Conservation (phyloP, 2,113 vertebrate genomes). For the Sigmodon hispidus region DNA sequence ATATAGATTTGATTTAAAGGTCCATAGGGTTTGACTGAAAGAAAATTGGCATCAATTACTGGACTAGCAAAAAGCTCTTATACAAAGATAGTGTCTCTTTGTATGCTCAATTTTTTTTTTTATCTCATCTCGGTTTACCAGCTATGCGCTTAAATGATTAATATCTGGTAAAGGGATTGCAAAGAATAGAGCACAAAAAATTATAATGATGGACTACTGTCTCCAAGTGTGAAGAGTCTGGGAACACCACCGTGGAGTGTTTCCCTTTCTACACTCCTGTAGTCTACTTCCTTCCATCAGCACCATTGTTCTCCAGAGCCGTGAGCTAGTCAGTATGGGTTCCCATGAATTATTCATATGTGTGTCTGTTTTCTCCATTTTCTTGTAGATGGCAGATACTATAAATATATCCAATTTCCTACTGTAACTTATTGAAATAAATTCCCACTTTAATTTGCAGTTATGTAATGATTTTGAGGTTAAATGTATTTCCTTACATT, state of each 20-base stretch:
- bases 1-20: slow-evolving; percentile 25
- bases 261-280: not conserved
- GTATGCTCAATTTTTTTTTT: slow-evolving; percentile 15
- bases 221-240: not conserved
- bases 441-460: slow-evolving; percentile 23
- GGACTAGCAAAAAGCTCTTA: not conserved
- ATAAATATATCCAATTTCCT: not conserved
- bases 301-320: not conserved
- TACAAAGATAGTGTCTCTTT: not conserved
- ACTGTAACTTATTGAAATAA: not conserved
- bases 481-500: not conserved
- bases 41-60: not conserved
- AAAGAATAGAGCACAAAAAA: not conserved
- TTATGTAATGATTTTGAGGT: slow-evolving; percentile 4
- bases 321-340: not conserved
- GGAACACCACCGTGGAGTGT: not conserved
- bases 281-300: not conserved
- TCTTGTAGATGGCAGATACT: not conserved
- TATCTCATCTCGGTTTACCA: not conserved
- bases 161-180: not conserved
- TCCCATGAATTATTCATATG: not conserved
- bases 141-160: not conserved
- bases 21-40: not conserved
- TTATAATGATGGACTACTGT: not conserved
- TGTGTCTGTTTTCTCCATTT: not conserved